A percentile compares a stretch with the other conserved stretches of the same genome.
Evolutionary conservation across 92 coral and sea anemone genomes (phyloP).

Genomic region (Blastomussa wellsi): DNA sequence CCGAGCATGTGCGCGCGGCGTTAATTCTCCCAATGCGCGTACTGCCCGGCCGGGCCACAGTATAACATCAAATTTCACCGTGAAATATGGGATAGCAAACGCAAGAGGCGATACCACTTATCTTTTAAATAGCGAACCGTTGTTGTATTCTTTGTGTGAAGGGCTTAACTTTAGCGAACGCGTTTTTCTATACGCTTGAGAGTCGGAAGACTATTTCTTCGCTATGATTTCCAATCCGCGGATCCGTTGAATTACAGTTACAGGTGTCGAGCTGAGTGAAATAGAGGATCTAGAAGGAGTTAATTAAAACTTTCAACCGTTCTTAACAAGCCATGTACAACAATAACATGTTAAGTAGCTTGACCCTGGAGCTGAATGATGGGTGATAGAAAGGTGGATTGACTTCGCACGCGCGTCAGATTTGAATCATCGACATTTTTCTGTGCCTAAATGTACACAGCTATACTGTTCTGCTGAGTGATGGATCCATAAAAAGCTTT

Average conservation of each 20-base stretch:
- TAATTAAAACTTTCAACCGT: constrained; percentile 9
- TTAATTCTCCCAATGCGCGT: not conserved
- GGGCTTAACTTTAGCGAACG: not conserved
- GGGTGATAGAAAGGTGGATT: not conserved
- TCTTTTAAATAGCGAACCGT: not conserved
- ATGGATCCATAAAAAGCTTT: not conserved
- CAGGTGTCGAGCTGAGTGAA: constrained; percentile 28
- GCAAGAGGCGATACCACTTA: not conserved
- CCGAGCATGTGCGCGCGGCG: too few relatives aligned
- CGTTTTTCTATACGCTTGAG: not conserved
- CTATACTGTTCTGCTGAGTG: not conserved
- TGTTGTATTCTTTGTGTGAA: not conserved
- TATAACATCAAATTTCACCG: not conserved
- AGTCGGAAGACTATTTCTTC: not conserved
- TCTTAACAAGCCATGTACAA: constrained; percentile 9
- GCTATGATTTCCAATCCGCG: not conserved
- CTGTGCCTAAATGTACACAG: not conserved
- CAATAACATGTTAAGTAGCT: constrained; percentile 6
- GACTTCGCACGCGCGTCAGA: not conserved
- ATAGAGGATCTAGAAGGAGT: constrained; percentile 3
- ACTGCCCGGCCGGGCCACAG: not conserved
- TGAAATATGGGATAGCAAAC: not conserved
- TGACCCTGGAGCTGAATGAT: not conserved
- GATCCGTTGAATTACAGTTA: not conserved
- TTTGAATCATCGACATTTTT: not conserved